Evolutionary conservation across 2,797 vertebrate genomes (phyloP).

Genomic region (Epinephelus malabaricus): DNA sequence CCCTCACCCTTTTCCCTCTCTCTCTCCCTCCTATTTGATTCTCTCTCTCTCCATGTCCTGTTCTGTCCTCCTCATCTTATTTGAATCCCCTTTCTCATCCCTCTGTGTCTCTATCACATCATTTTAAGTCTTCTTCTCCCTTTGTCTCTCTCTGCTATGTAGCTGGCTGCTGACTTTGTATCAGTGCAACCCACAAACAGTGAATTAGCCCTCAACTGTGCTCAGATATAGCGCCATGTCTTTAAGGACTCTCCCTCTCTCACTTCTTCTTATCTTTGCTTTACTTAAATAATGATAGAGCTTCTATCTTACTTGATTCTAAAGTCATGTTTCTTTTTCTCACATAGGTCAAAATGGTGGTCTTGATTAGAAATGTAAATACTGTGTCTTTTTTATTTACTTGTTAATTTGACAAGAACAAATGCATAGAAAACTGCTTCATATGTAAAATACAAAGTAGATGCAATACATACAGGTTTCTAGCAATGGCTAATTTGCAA

Average conservation of each 20-base stretch:
- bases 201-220: constrained; percentile 32
- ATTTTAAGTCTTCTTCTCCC: constrained; percentile 5
- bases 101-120: constrained; percentile 7
- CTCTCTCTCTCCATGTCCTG: neutral
- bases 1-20: neutral
- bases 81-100: neutral
- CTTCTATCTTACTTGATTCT: neutral
- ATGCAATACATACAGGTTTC: too few relatives aligned
- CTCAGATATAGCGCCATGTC: constrained; percentile 39
- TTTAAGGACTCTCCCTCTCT: constrained; percentile 21
- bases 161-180: neutral
- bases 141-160: constrained; percentile 4
- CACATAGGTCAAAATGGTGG: too few relatives aligned
- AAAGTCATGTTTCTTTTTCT: too few relatives aligned
- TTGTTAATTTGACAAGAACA: too few relatives aligned
- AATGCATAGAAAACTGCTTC: too few relatives aligned
- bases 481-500: too few relatives aligned
- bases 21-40: too few relatives aligned
- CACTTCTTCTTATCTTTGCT: neutral
- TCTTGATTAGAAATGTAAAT: neutral
- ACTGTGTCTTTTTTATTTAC: neutral
- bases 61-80: neutral
- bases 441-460: too few relatives aligned
- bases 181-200: neutral
- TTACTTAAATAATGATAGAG: neutral